phyloP scores from a whole-genome alignment of 2,888 invertebrate genomes.

The Eremobia ochroleuca region DNA sequence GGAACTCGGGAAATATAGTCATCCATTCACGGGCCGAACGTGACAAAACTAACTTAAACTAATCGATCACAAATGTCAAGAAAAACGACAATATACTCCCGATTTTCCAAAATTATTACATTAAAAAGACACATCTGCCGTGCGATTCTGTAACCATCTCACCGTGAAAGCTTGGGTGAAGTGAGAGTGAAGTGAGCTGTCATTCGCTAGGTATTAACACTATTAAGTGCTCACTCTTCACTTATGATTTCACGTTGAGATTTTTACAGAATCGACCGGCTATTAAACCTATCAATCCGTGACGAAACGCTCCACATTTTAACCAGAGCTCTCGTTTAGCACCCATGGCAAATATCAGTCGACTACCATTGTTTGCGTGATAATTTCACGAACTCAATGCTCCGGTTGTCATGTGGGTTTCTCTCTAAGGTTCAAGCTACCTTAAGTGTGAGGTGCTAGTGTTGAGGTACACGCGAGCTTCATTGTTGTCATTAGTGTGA shows the following conservation, averaged over 20 bases:
- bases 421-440: conserved; percentile 32
- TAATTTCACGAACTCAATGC: conserved; percentile 66
- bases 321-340: conserved; percentile 33
- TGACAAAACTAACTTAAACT: background rate
- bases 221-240: no score
- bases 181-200: no score
- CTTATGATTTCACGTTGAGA: no score
- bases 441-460: conserved; percentile 52
- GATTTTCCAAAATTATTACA: background rate
- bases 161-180: no score
- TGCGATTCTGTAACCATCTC: no score
- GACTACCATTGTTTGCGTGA: conserved; percentile 59
- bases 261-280: no score
- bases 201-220: no score
- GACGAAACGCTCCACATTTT: conserved; percentile 40
- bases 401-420: conserved; percentile 69
- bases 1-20: background rate
- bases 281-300: conserved; percentile 27
- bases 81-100: background rate
- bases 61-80: background rate
- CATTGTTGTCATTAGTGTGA: background rate
- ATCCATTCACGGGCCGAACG: background rate
- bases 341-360: conserved; percentile 38
- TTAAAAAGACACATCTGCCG: background rate
- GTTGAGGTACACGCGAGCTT: conserved; percentile 40